Conservation (phyloP, 2,888 invertebrate species). For the Anoncus sp. region DNA sequence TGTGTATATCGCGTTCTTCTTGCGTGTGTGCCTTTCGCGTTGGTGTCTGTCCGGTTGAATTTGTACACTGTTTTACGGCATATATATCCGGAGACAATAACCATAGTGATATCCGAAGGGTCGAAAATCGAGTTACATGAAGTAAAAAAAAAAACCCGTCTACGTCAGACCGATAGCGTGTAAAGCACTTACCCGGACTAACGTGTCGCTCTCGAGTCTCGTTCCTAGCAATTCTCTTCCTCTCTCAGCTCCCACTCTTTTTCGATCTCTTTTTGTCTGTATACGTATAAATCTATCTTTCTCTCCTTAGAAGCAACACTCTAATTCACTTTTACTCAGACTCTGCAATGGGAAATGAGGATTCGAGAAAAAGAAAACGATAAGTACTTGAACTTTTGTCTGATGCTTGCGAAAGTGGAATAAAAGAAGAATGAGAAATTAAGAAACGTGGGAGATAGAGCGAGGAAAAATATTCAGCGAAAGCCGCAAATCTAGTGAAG, state of each 20-base stretch:
- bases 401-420: conserved; percentile 2
- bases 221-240: not conserved
- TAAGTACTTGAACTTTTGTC: conserved; percentile 3
- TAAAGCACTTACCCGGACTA: conserved; percentile 33
- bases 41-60: not conserved
- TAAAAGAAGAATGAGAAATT: not conserved
- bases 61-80: not conserved
- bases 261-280: not conserved
- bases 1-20: not conserved
- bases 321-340: conserved; percentile 49
- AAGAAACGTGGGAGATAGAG: not conserved
- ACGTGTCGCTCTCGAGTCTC: conserved; percentile 8
- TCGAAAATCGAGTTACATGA: conserved; percentile 50
- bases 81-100: not conserved
- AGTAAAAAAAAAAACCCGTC: conserved; percentile 5
- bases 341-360: conserved; percentile 17
- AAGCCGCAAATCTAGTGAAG: not conserved
- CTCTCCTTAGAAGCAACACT: not conserved
- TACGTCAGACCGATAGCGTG: conserved; percentile 30
- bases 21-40: conserved; percentile 3
- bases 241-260: conserved; percentile 1
- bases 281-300: not conserved
- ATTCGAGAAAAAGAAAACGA: not conserved
- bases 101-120: conserved; percentile 2
- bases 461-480: conserved; percentile 14